Conservation (phyloP, 2,113 vertebrate genomes). For the Hippolais icterina region DNA sequence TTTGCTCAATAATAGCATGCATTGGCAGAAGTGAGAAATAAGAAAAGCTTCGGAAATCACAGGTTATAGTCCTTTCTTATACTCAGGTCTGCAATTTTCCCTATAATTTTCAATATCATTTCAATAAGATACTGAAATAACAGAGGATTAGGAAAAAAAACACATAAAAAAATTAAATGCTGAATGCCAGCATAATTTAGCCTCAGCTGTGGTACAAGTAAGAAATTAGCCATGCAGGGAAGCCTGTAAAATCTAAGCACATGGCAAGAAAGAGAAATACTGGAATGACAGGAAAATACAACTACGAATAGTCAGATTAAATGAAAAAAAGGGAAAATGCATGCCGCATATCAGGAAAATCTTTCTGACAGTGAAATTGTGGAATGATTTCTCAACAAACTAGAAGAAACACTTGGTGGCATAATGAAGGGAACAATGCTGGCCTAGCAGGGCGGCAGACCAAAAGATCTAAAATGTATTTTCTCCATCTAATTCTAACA, state of each 20-base stretch:
- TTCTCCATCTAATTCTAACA: constrained; percentile 42
- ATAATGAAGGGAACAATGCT: constrained; percentile 50
- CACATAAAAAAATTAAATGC: not conserved
- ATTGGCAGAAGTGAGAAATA: not conserved
- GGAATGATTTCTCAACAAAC: constrained; percentile 41
- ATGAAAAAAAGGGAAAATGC: not conserved
- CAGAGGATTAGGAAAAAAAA: not conserved
- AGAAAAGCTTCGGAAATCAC: not conserved
- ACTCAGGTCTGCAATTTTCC: not conserved
- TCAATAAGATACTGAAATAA: not conserved
- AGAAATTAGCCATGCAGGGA: not conserved
- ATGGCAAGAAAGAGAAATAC: not conserved
- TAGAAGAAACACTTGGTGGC: constrained; percentile 21
- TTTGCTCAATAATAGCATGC: not conserved
- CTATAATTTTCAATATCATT: not conserved
- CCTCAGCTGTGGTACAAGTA: not conserved
- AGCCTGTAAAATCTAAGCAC: not conserved
- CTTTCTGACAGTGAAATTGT: constrained; percentile 10
- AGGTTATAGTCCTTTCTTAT: not conserved
- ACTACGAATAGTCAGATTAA: not conserved
- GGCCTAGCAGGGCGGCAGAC: constrained; percentile 27
- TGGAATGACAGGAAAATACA: not conserved
- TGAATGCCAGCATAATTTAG: not conserved
- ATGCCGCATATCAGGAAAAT: not conserved
- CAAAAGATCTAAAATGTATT: constrained; percentile 45